A percentile compares a stretch with the other conserved stretches of the same genome.
Evolutionary conservation across 2,797 vertebrate genomes (phyloP).

Genomic region (Macropodus opercularis): DNA sequence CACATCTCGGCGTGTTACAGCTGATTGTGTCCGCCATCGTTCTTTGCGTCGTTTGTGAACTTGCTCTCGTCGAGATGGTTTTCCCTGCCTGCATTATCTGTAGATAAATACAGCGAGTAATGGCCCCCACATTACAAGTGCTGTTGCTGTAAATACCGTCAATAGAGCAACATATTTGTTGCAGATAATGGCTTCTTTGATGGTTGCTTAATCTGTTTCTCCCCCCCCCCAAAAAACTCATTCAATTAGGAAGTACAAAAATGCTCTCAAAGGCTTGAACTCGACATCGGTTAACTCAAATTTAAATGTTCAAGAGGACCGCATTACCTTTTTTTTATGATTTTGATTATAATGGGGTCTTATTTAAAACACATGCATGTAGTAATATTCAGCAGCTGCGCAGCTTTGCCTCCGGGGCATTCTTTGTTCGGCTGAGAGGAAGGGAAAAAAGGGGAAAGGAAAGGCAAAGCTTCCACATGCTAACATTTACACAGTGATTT

Average conservation of each 20-base stretch:
- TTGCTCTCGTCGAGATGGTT: slow-evolving; percentile 5
- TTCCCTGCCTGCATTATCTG: background rate
- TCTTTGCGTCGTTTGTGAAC: slow-evolving; percentile 23
- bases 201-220: slow-evolving; percentile 37
- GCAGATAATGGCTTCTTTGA: slow-evolving; percentile 45
- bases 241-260: slow-evolving; percentile 60
- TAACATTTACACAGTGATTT: slow-evolving; percentile 90
- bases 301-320: slow-evolving; percentile 81
- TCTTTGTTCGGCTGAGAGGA: slow-evolving; percentile 80
- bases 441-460: slow-evolving; percentile 46
- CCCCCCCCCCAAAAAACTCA: slow-evolving; percentile 48
- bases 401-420: slow-evolving; percentile 76
- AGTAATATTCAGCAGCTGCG: slow-evolving; percentile 86
- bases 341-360: slow-evolving; percentile 87
- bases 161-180: slow-evolving; percentile 28
- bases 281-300: slow-evolving; percentile 73
- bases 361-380: slow-evolving; percentile 86
- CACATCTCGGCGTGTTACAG: background rate
- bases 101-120: background rate
- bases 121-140: slow-evolving; percentile 9
- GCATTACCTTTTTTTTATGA: slow-evolving; percentile 85
- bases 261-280: slow-evolving; percentile 67
- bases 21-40: slow-evolving; percentile 14
- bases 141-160: slow-evolving; percentile 16
- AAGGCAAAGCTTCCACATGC: slow-evolving; percentile 87